A percentile compares a stretch with the other conserved stretches of the same genome.
Evolutionary conservation across 2,888 invertebrate species (phyloP).

Genomic region (Serrognathus titanus): DNA sequence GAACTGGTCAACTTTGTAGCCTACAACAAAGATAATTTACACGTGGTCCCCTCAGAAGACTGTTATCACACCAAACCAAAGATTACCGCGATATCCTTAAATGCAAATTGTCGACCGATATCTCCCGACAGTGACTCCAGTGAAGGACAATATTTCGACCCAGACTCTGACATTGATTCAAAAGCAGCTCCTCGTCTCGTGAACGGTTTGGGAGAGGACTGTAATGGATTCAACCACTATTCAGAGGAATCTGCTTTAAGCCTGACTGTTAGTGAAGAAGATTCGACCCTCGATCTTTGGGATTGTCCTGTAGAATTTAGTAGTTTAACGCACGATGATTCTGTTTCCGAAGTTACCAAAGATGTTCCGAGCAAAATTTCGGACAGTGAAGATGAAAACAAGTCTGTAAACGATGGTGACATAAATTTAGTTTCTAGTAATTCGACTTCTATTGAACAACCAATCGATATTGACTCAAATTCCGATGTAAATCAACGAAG

Average conservation of each 20-base stretch:
- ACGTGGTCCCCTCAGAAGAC: slow-evolving; percentile 32
- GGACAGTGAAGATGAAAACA: no score
- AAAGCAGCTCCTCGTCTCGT: slow-evolving; percentile 1
- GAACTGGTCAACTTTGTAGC: slow-evolving; percentile 42
- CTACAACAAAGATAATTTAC: slow-evolving; percentile 37
- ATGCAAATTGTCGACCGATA: slow-evolving; percentile 16
- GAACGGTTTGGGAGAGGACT: slow-evolving; percentile 2
- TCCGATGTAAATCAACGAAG: no score
- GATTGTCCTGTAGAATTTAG: slow-evolving; percentile 24
- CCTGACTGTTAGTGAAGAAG: slow-evolving; percentile 28
- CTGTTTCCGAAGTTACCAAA: neutral
- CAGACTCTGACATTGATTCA: slow-evolving; percentile 23
- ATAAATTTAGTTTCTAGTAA: no score
- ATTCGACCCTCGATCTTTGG: slow-evolving; percentile 33
- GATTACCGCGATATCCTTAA: slow-evolving; percentile 46
- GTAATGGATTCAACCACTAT: neutral
- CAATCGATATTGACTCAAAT: no score
- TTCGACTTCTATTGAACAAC: no score
- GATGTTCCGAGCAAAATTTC: neutral
- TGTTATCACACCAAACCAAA: slow-evolving; percentile 53
- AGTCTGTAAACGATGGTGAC: no score
- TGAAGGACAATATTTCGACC: slow-evolving; percentile 53
- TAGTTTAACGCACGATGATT: slow-evolving; percentile 12
- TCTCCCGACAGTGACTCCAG: slow-evolving; percentile 50
- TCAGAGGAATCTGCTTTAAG: slow-evolving; percentile 14